phyloP scores from a whole-genome alignment of 2,797 vertebrate species.

The Ceyx erithaca region DNA sequence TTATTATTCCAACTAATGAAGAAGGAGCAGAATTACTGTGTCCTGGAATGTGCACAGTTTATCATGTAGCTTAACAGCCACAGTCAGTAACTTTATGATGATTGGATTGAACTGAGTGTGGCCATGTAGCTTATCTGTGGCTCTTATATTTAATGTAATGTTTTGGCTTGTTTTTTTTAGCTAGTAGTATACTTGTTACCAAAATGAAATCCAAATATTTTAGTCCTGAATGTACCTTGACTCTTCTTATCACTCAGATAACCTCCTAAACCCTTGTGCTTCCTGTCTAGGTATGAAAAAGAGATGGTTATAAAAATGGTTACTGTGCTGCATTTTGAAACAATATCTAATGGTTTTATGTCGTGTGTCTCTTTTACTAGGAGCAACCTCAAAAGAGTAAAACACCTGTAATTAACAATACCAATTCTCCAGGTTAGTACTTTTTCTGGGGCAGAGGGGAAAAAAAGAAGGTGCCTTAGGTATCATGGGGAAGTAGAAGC shows the following conservation, averaged over 20 bases:
- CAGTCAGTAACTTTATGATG: not conserved
- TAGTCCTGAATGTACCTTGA: not conserved
- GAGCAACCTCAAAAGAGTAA: conserved; percentile 95
- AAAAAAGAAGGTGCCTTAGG: not conserved
- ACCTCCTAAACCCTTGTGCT: not conserved
- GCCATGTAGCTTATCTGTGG: not conserved
- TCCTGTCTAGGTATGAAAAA: not conserved
- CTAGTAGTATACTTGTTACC: not conserved
- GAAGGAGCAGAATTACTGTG: conserved; percentile 6
- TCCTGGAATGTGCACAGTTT: not conserved
- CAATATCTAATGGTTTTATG: not conserved
- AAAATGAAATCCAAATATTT: not conserved
- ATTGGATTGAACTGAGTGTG: conserved; percentile 9
- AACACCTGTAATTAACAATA: conserved; percentile 93
- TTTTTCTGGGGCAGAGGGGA: not conserved
- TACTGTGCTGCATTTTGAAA: not conserved
- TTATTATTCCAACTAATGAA: conserved; percentile 26
- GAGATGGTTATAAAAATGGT: not conserved
- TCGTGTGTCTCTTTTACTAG: conserved; percentile 72
- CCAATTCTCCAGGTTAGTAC: conserved; percentile 88
- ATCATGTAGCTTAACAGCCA: not conserved
- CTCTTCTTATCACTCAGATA: not conserved
- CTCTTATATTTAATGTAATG: not conserved
- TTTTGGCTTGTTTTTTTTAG: not conserved
- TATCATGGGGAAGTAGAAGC: not conserved